These are phyloP conservation scores for Pinna nobilis DNA, from an alignment of 1,140 invertebrate species.

Conservation along the genomic window DNA sequence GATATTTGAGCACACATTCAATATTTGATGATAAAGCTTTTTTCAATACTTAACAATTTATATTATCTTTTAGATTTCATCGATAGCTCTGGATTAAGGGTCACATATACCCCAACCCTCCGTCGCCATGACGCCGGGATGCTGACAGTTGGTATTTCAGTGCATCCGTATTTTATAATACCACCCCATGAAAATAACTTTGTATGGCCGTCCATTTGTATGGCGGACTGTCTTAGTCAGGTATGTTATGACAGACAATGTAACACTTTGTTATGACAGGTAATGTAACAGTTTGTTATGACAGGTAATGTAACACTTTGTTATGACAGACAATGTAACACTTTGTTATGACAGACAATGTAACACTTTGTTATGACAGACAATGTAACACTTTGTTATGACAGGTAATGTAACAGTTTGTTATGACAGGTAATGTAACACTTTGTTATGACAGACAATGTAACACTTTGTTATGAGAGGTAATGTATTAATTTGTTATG, in stretches of 20 bases:
- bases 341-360: not conserved
- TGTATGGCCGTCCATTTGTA: conserved; percentile 14
- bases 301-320: not conserved
- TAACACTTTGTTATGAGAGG: not conserved
- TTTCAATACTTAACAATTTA: not conserved
- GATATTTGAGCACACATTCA: not conserved
- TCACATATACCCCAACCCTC: conserved; percentile 21
- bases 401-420: not conserved
- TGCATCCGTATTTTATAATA: conserved; percentile 12
- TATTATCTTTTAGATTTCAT: conserved; percentile 4
- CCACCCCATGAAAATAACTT: conserved; percentile 27
- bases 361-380: not conserved
- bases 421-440: not conserved
- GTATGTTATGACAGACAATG: not conserved
- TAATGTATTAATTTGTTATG: not conserved
- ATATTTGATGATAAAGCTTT: not conserved
- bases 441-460: not conserved
- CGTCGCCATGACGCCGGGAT: conserved; percentile 22
- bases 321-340: not conserved
- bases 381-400: not conserved
- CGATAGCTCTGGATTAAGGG: conserved; percentile 25
- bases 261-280: not conserved
- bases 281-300: not conserved
- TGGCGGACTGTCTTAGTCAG: conserved; percentile 1
- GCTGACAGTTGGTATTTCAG: not conserved